Base-by-base conservation (phyloP, 2,888 invertebrate species). In the Glaucopsyche alexis region DNA sequence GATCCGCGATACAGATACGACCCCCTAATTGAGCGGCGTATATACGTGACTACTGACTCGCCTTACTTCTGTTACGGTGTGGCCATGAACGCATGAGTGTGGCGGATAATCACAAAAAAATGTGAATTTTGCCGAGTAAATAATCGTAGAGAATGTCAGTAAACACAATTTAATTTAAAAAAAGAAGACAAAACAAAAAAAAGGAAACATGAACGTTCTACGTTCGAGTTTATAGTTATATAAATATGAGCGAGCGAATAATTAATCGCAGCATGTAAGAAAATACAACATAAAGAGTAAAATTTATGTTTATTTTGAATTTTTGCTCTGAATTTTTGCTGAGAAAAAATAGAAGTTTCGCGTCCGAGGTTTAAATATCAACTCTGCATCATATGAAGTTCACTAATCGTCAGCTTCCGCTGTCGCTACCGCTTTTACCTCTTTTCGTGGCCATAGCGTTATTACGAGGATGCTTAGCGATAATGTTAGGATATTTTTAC, bases 21-120 rank as follows among this genome's bases (percentile, higher is more conserved):
- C 73, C 83, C 82, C 84, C 88, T 89, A 88, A 89, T 89, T 89
- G 88, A 85, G 84, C 79, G 77, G 78, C 78, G 78, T 76, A 78
- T 69, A 81, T 86, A 88, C 89, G 89, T 88, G 88, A n/a, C n/a
- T n/a, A n/a, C n/a, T n/a, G n/a, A 85, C 82, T 86, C 78, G 85
- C 79, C 85, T 87, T 79, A 81, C 81, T 83, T 83, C 80, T 79
- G 77, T 74, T 72, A 64, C 60, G 29, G 60, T 29, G 60, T 29
- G 60, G 60, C 60, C 60, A 38, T 9, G 11, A 60, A 38, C 29
- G 1, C 60, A 38, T 9, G 11, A 60, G 13, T 29, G 1, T 7
- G 5, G 60, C 4, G 38, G 47, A 11, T 8, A 47, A 47, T 38
- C 16, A 2, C 1, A 29, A 60, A 13, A 7, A 60, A 38, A 1